Evolutionary conservation across 2,888 invertebrate species (phyloP).

Genomic region (Caenorhabditis auriculariae): DNA sequence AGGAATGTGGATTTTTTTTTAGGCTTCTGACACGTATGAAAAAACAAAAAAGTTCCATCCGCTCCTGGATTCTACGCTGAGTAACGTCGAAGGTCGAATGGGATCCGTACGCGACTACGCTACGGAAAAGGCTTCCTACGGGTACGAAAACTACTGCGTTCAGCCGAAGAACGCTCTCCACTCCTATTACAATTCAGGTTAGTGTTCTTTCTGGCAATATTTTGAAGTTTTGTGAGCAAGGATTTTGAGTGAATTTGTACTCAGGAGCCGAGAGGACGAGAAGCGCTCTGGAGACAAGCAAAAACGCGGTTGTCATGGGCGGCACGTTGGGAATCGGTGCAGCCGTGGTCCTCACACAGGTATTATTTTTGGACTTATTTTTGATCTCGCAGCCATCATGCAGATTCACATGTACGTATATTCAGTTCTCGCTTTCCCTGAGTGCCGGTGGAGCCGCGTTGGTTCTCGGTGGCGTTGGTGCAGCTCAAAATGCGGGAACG

Average conservation of each 20-base stretch:
- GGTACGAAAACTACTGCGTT: constrained; percentile 32
- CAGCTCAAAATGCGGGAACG: constrained; percentile 20
- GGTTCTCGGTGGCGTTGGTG: constrained; percentile 26
- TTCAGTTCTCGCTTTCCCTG: constrained; percentile 26
- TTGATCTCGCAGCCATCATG: too few species aligned
- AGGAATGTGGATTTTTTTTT: not conserved
- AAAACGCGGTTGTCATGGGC: constrained; percentile 27
- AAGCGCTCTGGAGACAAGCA: constrained; percentile 20
- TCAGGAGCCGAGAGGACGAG: constrained; percentile 24
- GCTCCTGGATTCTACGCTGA: constrained; percentile 19
- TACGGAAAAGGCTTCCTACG: constrained; percentile 21
- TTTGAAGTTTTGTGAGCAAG: not conserved
- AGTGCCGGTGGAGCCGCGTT: constrained; percentile 34
- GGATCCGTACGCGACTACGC: constrained; percentile 13
- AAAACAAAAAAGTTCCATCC: constrained; percentile 30
- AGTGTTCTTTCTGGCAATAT: not conserved
- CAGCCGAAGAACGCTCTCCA: constrained; percentile 21
- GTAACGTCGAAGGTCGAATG: constrained; percentile 16
- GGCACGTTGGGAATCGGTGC: constrained; percentile 39
- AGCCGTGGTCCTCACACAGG: constrained; percentile 38
- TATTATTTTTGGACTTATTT: too few species aligned
- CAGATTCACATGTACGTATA: too few species aligned
- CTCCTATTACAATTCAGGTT: not conserved
- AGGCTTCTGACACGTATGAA: constrained; percentile 20
- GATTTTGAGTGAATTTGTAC: too few species aligned